Evolutionary conservation across 1,140 invertebrate species (phyloP), one percentile per base, ranked within the genome.

Genomic region (Eulimnadia texana): DNA sequence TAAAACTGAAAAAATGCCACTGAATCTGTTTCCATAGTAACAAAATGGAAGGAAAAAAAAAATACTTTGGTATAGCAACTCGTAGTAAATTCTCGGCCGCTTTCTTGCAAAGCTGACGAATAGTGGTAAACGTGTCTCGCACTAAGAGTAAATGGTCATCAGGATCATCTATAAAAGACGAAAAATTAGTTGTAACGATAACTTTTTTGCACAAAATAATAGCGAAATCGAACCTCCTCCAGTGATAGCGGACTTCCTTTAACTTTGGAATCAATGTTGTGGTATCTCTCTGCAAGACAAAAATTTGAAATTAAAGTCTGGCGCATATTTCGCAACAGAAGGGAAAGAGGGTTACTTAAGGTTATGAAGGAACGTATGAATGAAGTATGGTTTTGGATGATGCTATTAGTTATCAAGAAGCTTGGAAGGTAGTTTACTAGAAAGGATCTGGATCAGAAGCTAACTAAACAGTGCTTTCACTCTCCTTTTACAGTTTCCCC

Each of bases 181-280:
- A 61, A 55, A 29, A 58, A 29, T 10, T 52, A 60, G n/a, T 2
- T 23, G 24, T 50, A 62, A 22, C 24, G 20, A 16, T 19, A 56
- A 61, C 9, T 24, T 62, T 16, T 63, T 27, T 28, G 52, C 6
- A n/a, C 25, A 50, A 23, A 54, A 58, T 25, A 11, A 58, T 13
- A 0, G 23, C 16, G 20, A 67, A 71, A 70, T 72, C n/a, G n/a
- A n/a, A 84, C 82, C 76, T 86, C 84, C 77, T 86, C 84, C 64
- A 85, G 71, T 9, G 83, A 83, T 42, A 85, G 71, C 58, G 82
- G 83, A 71, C 84, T 85, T 42, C 80, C 79, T 70, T 84, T 85
- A 73, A 83, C 78, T 75, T 85, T 85, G 27, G 80, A 79, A 69
- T 85, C 83, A 28, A 86, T 75, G 66, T 79, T 82, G 66, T 82